Evolutionary conservation across 35 echinoderm and acorn worm genomes (phyloP), one percentile per base, ranked within the genome.

Genomic region (Hemicentrotus pulcherrimus): DNA sequence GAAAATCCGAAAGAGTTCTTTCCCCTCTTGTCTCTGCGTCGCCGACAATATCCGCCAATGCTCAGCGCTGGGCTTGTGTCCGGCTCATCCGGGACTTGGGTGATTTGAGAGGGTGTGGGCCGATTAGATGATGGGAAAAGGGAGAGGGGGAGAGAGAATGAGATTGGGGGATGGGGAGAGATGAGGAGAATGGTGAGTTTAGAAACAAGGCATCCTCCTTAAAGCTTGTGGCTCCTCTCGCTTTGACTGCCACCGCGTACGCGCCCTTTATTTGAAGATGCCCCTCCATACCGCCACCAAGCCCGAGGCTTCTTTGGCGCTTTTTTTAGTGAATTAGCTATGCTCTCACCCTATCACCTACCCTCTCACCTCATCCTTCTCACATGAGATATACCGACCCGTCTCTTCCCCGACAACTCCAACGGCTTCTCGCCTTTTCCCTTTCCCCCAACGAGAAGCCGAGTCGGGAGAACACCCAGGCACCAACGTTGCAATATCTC

Each of bases 291-390:
- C 88, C 88, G 46, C 88, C 88, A 24, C 19, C 19, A 15, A 33
- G 32, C 91, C 91, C 47, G 48, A 47, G 91, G 91, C 91, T 19
- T 93, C 48, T 78, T 93, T 93, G 91, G 58, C 91, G 91, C 91
- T 93, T 31, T 93, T 31, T 93, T 58, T 93, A 93, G 91, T 93
- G 91, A 93, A 93, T 93, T 93, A 93, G 91, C 91, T 93, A 47
- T 31, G 46, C 46, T 93, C 35, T 47, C 91, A 93, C 91, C 91
- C 46, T 93, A 31, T 93, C 91, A 47, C 91, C 91, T 93, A 47
- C 47, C 46, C 46, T 47, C 48, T 93, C 91, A 93, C 91, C 91
- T 58, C 91, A 31, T 5, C 48, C 91, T 19, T 19, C 45, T 47
- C 91, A 33, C 91, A 48, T 50, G 91, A 93, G 46, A 58, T 31